Evolutionary conservation across 2,888 invertebrate genomes (phyloP).

Genomic region (Amphiduros pacificus): DNA sequence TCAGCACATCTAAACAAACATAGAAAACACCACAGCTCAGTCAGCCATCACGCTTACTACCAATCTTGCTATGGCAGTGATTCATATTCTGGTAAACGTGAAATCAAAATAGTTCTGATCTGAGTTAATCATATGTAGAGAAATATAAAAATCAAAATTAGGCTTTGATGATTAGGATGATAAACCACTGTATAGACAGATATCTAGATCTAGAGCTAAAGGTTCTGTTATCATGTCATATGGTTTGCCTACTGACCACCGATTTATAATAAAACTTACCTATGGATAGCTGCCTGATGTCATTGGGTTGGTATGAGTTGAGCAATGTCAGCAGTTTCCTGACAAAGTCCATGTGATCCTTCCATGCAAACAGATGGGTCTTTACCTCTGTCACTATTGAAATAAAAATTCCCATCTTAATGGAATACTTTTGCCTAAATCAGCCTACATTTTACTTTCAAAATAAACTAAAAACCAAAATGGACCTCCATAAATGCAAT

Average conservation of each 20-base stretch:
- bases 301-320: constrained; percentile 85
- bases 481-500: too few relatives aligned
- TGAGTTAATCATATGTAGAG: too few relatives aligned
- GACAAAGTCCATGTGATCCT: constrained; percentile 87
- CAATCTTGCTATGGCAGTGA: too few relatives aligned
- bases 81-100: too few relatives aligned
- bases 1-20: constrained; percentile 68
- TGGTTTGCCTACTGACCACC: background rate
- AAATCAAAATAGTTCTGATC: too few relatives aligned
- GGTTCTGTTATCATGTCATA: background rate
- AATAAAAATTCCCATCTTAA: too few relatives aligned
- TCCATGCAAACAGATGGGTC: constrained; percentile 60
- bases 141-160: background rate
- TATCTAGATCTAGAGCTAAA: background rate
- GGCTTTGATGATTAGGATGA: background rate
- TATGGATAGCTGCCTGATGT: constrained; percentile 78
- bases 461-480: too few relatives aligned
- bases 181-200: background rate
- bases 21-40: background rate
- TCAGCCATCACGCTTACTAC: too few relatives aligned
- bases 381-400: constrained; percentile 41
- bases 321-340: constrained; percentile 82
- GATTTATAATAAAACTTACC: constrained; percentile 62
- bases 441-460: too few relatives aligned
- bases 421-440: too few relatives aligned